Evolutionary conservation across 2,888 invertebrate genomes (phyloP).

Genomic region (Mechanitis messenoides): DNA sequence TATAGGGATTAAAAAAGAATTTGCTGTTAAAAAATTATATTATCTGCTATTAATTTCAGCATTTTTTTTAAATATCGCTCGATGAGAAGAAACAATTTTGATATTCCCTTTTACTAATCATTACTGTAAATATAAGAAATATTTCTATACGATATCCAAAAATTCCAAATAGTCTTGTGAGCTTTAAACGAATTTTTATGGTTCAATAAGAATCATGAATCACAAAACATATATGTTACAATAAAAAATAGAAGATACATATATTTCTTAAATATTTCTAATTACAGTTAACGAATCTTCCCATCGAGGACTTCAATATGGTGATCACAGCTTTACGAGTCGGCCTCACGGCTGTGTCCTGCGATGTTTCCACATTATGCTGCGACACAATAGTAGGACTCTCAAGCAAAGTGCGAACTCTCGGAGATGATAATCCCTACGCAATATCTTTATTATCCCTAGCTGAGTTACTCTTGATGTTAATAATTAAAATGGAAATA

Average conservation of each 20-base stretch:
- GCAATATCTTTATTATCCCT: constrained; percentile 54
- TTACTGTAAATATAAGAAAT: no score
- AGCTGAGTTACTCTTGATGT: constrained; percentile 61
- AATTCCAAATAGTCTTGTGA: no score
- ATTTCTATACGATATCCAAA: no score
- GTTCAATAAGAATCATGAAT: no score
- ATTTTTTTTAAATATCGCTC: no score
- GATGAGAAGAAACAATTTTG: no score
- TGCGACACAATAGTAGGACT: constrained; percentile 68
- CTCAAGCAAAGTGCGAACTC: constrained; percentile 51
- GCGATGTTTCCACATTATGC: constrained; percentile 66
- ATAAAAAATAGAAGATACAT: background rate
- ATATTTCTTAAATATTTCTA: background rate
- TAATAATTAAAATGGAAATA: constrained; percentile 69
- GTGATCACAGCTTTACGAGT: constrained; percentile 64
- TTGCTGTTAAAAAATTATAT: no score
- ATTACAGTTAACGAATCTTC: constrained; percentile 57
- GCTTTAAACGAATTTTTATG: no score
- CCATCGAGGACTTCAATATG: constrained; percentile 66
- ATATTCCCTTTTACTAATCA: no score
- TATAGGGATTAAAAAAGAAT: no score
- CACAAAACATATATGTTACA: background rate
- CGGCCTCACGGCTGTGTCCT: constrained; percentile 65
- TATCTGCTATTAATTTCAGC: no score
- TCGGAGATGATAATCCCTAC: constrained; percentile 59